Base-by-base conservation (phyloP, 2,797 vertebrate genomes). In the Mormyrops attenuatus region DNA sequence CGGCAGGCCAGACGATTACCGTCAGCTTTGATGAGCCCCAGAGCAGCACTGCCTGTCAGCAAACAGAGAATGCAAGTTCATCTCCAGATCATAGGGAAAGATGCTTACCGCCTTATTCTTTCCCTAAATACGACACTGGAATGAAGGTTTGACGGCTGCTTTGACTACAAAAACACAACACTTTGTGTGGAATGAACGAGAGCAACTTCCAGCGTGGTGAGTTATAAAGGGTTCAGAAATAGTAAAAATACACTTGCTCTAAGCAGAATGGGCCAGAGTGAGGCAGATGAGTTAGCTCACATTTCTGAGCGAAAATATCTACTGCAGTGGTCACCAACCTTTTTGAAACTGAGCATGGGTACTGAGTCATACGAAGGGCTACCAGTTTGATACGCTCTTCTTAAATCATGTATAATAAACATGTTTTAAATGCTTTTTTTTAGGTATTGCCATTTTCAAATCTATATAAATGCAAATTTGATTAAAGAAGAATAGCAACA, bases 1-100 rank as follows among this genome's bases (percentile, higher is more conserved):
- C 82, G 55, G 88, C 82, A 60, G 89, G 89, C 90, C 91, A 90
- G 90, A 90, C 49, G 91, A 89, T 90, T 89, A 90, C 88, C 88
- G 55, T 85, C 88, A 90, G 89, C 57, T 69, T 69, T 34, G 63
- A 86, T 69, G 73, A 53, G 26, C 22, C 88, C 47, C 89, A 69
- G 50, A 88, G 90, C 85, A 87, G 89, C 47, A 13, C 49, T 2
- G 2, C 26, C 86, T 86, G 90, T 88, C 60, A 88, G 90, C 89
- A 88, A 69, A 88, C n/a, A 89, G 88, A 89, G n/a, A 87, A 7
- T 8, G 85, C 26, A 38, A 55, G 22, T 38, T 11, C 20, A 20
- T 34, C n/a, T 87, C 85, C 52, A 20, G 22, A 55, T 50, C n/a
- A 34, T 17, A 34, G 52, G 30, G 52, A 34, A 26, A 47, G 22